These are phyloP conservation scores for Gadopsis marmoratus DNA, from an alignment of 2,797 vertebrate species.

Conservation along the genomic window DNA sequence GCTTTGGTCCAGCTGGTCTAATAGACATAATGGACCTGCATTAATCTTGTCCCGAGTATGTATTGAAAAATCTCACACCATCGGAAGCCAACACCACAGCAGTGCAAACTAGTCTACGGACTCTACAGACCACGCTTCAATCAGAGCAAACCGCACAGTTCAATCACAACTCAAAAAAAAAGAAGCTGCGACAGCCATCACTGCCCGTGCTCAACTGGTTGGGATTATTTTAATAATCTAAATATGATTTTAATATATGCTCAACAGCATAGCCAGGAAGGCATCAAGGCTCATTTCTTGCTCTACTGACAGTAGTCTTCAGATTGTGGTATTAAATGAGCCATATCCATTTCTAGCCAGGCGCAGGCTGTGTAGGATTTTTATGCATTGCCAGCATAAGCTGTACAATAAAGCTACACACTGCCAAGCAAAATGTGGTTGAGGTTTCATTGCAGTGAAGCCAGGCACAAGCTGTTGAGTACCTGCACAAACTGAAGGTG, in stretches of 20 bases:
- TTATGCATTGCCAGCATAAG: constrained; percentile 48
- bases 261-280: constrained; percentile 49
- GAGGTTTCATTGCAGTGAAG: constrained; percentile 43
- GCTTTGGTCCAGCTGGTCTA: constrained; percentile 30
- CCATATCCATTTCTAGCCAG: constrained; percentile 33
- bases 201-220: background rate
- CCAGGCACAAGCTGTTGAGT: constrained; percentile 82
- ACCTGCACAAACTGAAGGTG: constrained; percentile 99
- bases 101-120: constrained; percentile 38
- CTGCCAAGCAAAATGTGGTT: constrained; percentile 50
- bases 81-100: constrained; percentile 45
- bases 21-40: constrained; percentile 5
- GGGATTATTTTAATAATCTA: constrained; percentile 22
- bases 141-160: constrained; percentile 18
- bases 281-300: constrained; percentile 7
- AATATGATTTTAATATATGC: constrained; percentile 18
- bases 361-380: constrained; percentile 33
- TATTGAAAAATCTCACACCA: constrained; percentile 11
- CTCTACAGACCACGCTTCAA: constrained; percentile 11
- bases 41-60: background rate
- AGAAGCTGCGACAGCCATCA: background rate
- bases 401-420: constrained; percentile 36
- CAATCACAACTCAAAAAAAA: constrained; percentile 11
- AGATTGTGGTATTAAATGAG: constrained; percentile 38
- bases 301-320: constrained; percentile 21